Evolutionary conservation across 2,113 vertebrate species (phyloP).

Genomic region (Gracilinanus agilis): DNA sequence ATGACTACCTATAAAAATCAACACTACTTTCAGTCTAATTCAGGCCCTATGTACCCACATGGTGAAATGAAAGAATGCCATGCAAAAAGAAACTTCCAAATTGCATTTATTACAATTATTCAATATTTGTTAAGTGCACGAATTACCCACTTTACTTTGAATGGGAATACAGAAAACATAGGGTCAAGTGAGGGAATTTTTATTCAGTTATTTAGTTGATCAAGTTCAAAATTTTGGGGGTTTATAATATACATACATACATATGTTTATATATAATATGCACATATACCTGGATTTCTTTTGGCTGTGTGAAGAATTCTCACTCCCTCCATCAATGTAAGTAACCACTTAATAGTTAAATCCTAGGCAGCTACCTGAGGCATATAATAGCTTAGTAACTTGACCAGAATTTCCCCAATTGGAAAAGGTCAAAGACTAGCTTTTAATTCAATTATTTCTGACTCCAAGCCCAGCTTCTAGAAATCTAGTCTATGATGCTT

Average conservation of each 20-base stretch:
- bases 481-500: neutral
- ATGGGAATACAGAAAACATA: neutral
- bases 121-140: neutral
- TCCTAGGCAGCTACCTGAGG: neutral
- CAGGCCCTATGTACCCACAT: rapidly evolving
- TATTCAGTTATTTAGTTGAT: neutral
- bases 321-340: neutral
- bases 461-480: neutral
- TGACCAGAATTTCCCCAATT: neutral
- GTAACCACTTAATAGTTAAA: neutral
- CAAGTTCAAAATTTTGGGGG: neutral
- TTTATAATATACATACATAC: too few species aligned
- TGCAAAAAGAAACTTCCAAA: neutral
- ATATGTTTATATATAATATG: neutral
- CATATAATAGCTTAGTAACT: neutral
- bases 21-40: neutral
- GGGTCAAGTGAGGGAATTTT: neutral
- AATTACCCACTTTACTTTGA: neutral
- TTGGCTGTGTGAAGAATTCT: neutral
- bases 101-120: neutral
- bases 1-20: neutral
- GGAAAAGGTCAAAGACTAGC: neutral
- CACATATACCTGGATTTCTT: neutral
- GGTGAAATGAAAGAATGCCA: neutral
- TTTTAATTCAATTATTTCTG: neutral